These are phyloP conservation scores for Ophion obscuratus DNA, from an alignment of 2,888 invertebrate species.

Conservation along the genomic window DNA sequence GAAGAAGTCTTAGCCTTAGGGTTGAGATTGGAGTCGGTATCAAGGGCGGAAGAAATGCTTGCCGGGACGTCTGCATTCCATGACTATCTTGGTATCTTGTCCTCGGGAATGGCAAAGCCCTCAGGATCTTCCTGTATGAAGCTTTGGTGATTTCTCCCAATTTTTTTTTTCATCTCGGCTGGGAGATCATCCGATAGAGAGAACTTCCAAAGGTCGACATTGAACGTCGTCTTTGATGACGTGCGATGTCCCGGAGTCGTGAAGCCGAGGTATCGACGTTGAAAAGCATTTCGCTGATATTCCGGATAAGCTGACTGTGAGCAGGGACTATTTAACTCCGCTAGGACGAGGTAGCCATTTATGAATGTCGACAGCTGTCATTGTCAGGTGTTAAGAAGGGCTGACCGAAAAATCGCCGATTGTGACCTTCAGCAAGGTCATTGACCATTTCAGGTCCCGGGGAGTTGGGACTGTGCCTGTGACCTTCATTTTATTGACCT, in stretches of 20 bases:
- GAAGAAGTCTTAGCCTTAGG: neutral
- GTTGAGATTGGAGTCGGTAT: conserved; percentile 44
- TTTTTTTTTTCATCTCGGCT: neutral
- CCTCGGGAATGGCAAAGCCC: neutral
- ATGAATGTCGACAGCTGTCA: neutral
- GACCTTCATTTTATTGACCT: too few species aligned
- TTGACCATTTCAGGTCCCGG: too few species aligned
- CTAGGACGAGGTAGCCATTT: neutral
- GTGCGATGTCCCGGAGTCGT: conserved; percentile 1
- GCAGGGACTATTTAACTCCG: too few species aligned
- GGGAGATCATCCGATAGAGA: neutral
- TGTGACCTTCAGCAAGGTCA: too few species aligned
- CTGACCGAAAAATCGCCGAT: too few species aligned
- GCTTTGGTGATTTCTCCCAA: neutral
- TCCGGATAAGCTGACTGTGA: neutral
- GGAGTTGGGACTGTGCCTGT: too few species aligned
- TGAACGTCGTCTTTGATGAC: neutral
- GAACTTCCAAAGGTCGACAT: neutral
- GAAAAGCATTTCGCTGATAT: conserved; percentile 8
- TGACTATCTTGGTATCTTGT: conserved; percentile 24
- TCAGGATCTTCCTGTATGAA: neutral
- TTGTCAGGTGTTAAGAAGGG: too few species aligned
- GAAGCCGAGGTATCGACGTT: neutral
- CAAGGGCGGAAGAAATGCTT: conserved; percentile 39
- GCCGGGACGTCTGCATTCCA: conserved; percentile 16